Evolutionary conservation across 35 echinoderm and acorn worm genomes (phyloP), one percentile per base, ranked within the genome.

Genomic region (Patiria miniata): DNA sequence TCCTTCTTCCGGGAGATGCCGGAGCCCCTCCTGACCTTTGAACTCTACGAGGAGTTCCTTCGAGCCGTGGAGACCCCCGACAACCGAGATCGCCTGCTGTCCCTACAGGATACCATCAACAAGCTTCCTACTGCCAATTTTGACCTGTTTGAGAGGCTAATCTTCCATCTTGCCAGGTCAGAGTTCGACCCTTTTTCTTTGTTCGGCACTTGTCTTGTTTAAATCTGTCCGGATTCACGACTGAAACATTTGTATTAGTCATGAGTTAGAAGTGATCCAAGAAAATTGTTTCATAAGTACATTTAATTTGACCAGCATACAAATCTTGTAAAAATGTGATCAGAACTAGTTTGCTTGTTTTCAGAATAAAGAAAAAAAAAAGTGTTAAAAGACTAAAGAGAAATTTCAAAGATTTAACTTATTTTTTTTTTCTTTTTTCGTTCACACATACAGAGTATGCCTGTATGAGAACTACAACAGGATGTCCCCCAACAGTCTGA

Each of bases 1-100:
- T 91, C 92, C 50, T 99, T 99, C 96, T 99, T 99, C 84, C 81
- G 96, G 18, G 96, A 99, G 33, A 94, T 99, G 82, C 86, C 92
- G 30, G 92, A 99, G 51, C 93, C 96, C 2, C 87, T 99, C 40
- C 58, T 99, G 51, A 99, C 96, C 82, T 99, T 85, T 90, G 87
- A 99, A 84, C 88, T 99, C 9, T 99, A 99, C 39, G 96, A 94
- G 77, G 96, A 99, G 87, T 94, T 99, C 39, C 53, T 99, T 22
- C 81, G 96, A 28, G 59, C 92, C 2, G 90, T 86, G 34, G 89
- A 99, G 79, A 92, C 94, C 17, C 81, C 87, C 2, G 93, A 91
- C 28, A 65, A 91, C n/a, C 79, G 84, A 23, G 93, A 89, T 26
- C 82, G 87, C 29, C 68, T 99, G 2, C 60, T 61, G 42, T 86